phyloP scores from a whole-genome alignment of 2,797 vertebrate species.

The Coregonus ussuriensis region DNA sequence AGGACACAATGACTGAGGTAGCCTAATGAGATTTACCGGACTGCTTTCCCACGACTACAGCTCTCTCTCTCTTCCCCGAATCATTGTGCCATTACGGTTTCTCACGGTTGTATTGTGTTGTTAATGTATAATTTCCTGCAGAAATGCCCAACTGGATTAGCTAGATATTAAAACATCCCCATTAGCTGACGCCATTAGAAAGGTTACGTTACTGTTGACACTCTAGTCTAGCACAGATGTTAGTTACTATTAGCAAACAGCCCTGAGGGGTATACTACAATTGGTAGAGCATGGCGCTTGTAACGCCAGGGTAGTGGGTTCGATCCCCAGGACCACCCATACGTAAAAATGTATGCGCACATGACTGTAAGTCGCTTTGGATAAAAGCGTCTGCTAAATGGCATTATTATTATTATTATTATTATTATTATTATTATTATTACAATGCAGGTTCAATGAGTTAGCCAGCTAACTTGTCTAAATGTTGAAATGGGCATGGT shows the following conservation, averaged over 20 bases:
- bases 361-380: too few relatives aligned
- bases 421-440: too few relatives aligned
- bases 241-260: neutral
- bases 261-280: too few relatives aligned
- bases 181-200: neutral
- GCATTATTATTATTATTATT: too few relatives aligned
- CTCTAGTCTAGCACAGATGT: neutral
- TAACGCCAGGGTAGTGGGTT: too few relatives aligned
- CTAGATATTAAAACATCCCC: neutral
- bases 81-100: neutral
- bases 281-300: too few relatives aligned
- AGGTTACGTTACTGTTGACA: neutral
- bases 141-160: neutral
- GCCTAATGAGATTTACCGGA: constrained; percentile 55
- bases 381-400: too few relatives aligned
- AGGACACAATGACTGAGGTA: constrained; percentile 23
- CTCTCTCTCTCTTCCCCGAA: neutral
- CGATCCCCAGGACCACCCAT: too few relatives aligned
- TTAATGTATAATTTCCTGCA: neutral
- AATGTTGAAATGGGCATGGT: too few relatives aligned
- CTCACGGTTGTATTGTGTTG: neutral
- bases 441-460: too few relatives aligned
- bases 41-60: constrained; percentile 33
- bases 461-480: too few relatives aligned
- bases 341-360: too few relatives aligned